Percentiles rank a stretch among this genome's conserved stretches.
phyloP scores from a whole-genome alignment of 2,888 invertebrate genomes.

The Dolomedes plantarius region DNA sequence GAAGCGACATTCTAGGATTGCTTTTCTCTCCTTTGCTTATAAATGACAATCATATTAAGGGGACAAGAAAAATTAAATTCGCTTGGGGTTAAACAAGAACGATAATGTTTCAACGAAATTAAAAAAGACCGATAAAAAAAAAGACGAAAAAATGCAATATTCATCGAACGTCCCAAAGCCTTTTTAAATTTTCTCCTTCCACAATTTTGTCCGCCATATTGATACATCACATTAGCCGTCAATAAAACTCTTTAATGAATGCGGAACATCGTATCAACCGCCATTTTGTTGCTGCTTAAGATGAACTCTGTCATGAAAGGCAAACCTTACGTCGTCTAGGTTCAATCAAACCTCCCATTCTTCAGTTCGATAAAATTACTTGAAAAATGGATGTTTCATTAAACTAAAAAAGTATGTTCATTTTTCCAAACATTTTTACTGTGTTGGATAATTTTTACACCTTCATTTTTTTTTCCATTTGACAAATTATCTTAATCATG shows the following conservation, averaged over 20 bases:
- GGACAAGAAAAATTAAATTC: neutral
- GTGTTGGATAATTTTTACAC: too few species aligned
- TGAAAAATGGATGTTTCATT: too few species aligned
- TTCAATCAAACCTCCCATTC: too few species aligned
- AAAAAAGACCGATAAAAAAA: neutral
- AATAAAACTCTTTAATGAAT: neutral
- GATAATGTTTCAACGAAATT: neutral
- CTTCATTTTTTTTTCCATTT: too few species aligned
- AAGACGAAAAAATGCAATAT: neutral
- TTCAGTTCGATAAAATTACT: too few species aligned
- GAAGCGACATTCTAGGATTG: neutral
- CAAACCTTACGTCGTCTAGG: too few species aligned
- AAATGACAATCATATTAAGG: neutral
- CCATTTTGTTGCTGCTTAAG: conserved; percentile 8
- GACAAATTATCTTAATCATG: too few species aligned
- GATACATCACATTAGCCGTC: neutral
- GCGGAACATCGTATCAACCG: neutral
- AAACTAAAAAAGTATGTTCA: too few species aligned
- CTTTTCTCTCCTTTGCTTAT: neutral
- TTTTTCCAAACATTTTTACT: too few species aligned
- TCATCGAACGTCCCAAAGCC: neutral
- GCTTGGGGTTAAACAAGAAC: neutral
- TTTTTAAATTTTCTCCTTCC: neutral
- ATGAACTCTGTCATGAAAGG: too few species aligned
- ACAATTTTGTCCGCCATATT: neutral